Evolutionary conservation across 2,888 invertebrate species (phyloP).

Genomic region (Iselma pallidipennis): DNA sequence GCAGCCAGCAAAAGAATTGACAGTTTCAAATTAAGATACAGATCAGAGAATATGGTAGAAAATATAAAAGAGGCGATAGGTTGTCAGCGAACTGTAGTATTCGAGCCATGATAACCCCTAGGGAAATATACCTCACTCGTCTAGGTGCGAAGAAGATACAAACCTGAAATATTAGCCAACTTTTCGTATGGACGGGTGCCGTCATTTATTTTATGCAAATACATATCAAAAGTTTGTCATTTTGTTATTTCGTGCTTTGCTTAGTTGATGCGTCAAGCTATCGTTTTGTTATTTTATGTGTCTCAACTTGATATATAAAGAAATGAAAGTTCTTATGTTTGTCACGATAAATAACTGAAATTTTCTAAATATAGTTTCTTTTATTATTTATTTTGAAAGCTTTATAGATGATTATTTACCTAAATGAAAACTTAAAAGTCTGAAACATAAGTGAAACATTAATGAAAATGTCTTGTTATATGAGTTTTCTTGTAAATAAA

Average conservation of each 20-base stretch:
- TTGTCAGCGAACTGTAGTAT: constrained; percentile 41
- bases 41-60: constrained; percentile 40
- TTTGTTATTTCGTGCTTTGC: constrained; percentile 23
- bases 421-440: no score
- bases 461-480: no score
- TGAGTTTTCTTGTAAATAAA: no score
- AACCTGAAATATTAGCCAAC: constrained; percentile 57
- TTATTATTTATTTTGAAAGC: no score
- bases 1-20: constrained; percentile 37
- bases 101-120: constrained; percentile 38
- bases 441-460: not conserved
- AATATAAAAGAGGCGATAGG: constrained; percentile 46
- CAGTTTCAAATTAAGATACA: constrained; percentile 51
- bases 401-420: no score
- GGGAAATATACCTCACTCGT: constrained; percentile 53
- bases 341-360: no score
- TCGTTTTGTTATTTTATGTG: not conserved
- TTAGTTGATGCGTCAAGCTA: not conserved
- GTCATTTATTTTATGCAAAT: constrained; percentile 60
- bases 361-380: no score
- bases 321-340: no score
- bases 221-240: constrained; percentile 57
- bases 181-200: constrained; percentile 58
- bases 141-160: constrained; percentile 46
- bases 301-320: no score